Evolutionary conservation across 2,113 vertebrate species (phyloP), one percentile per base, ranked within the genome.

Genomic region (Bucco capensis): DNA sequence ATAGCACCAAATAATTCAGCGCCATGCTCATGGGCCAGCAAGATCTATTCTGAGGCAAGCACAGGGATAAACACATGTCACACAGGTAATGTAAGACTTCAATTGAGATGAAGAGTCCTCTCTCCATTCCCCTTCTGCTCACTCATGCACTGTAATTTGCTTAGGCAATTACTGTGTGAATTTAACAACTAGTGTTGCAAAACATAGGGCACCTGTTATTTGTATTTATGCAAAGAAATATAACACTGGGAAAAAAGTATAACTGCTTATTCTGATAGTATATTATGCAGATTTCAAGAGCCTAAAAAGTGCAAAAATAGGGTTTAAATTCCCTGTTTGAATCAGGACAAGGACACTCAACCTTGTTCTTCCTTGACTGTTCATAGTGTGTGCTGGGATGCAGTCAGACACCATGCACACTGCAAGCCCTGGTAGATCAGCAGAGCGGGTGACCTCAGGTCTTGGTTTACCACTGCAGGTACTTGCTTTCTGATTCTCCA

Each of bases 161-260:
- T 72, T 64, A 79, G 44, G 27, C 54, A 86, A 74, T 81, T 70
- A 72, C 57, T 0, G 1, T 56, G 42, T 28, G 76, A 82, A 85
- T 57, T 64, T 14, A 70, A n/a, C n/a, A 93, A 92, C 42, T 37
- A 86, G 28, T 40, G 53, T 54, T 74, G 60, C 24, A 78, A 73
- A 21, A 17, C 9, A 19, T 22, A 54, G 14, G 37, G 42, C 46
- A 86, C n/a, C n/a, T 64, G 18, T 27, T 85, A 61, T 33, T 83
- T 65, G 49, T 60, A 16, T 65, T 86, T 70, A 47, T 42, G n/a
- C 37, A 81, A 84, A 67, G 37, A 83, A 79, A 79, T 14, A 14
- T 27, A 15, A 18, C 24, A 66, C 35, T 54, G 46, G 38, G 35
- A n/a, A 70, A 91, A 65, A 84, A 66, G 24, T 10, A 3, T 3